These are phyloP conservation scores for Aphodius granarius DNA, from an alignment of 2,888 invertebrate genomes.

Conservation along the genomic window DNA sequence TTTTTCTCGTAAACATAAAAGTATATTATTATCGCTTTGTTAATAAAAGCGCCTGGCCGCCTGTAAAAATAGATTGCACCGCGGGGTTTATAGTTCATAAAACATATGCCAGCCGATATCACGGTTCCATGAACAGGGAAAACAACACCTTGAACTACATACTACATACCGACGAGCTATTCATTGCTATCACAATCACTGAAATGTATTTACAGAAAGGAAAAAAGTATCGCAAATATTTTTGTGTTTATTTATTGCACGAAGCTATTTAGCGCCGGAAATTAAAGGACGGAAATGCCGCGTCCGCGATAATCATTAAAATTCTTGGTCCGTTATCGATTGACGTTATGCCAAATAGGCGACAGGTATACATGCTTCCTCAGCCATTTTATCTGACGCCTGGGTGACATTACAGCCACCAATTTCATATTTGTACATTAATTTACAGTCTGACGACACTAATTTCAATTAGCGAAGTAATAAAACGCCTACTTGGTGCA, in stretches of 20 bases:
- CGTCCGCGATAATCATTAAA: neutral
- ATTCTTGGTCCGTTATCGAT: neutral
- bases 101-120: neutral
- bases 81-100: neutral
- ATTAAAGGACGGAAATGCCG: neutral
- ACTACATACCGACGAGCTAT: too few relatives aligned
- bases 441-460: too few relatives aligned
- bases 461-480: too few relatives aligned
- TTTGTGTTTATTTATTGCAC: neutral
- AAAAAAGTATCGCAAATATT: neutral
- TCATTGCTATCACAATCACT: too few relatives aligned
- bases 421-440: too few relatives aligned
- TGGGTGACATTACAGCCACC: too few relatives aligned
- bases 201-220: too few relatives aligned
- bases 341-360: neutral
- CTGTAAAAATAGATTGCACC: neutral
- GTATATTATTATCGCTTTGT: neutral
- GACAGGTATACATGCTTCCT: neutral
- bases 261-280: neutral
- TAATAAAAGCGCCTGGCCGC: neutral
- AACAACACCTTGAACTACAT: neutral
- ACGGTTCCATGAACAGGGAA: neutral
- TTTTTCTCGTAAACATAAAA: neutral
- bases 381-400: too few relatives aligned
- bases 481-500: too few relatives aligned